A percentile compares a stretch with the other conserved stretches of the same genome.
phyloP scores from a whole-genome alignment of 1,140 invertebrate species.

The Drepana arcuata region DNA sequence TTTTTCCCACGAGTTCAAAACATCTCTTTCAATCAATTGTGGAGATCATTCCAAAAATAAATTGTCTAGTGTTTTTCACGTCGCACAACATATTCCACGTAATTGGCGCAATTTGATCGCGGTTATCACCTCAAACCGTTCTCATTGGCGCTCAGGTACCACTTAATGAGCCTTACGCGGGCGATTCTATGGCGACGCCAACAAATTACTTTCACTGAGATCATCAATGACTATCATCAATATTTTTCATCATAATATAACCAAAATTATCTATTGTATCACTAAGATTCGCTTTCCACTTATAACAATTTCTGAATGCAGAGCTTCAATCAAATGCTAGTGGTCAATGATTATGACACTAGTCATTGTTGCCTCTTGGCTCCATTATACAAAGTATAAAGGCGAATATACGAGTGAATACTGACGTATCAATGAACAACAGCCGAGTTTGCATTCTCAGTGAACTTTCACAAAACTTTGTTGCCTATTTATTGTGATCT shows the following conservation, averaged over 20 bases:
- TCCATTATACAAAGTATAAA: too few relatives aligned
- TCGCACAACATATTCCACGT: too few relatives aligned
- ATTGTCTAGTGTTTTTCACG: too few relatives aligned
- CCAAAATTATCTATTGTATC: constrained; percentile 18
- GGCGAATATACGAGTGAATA: background rate
- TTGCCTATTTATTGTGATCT: too few relatives aligned
- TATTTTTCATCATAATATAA: constrained; percentile 21
- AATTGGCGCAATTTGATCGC: constrained; percentile 18
- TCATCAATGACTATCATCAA: constrained; percentile 17
- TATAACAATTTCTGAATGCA: constrained; percentile 6
- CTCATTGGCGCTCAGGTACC: constrained; percentile 10
- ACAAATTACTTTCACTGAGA: constrained; percentile 43
- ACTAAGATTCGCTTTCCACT: constrained; percentile 21
- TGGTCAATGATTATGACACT: background rate
- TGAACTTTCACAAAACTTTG: too few relatives aligned
- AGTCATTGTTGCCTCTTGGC: background rate
- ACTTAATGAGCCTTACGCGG: constrained; percentile 24
- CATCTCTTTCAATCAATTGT: too few relatives aligned
- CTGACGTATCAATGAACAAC: background rate
- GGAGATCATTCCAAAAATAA: too few relatives aligned
- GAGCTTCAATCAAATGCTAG: constrained; percentile 7
- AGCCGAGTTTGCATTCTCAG: too few relatives aligned
- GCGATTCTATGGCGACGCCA: constrained; percentile 21
- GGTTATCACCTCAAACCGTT: constrained; percentile 23
- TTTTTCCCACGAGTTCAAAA: too few relatives aligned